Evolutionary conservation across 2,888 invertebrate species (phyloP), one percentile per base, ranked within the genome.

Genomic region (Lucinisca nassula): DNA sequence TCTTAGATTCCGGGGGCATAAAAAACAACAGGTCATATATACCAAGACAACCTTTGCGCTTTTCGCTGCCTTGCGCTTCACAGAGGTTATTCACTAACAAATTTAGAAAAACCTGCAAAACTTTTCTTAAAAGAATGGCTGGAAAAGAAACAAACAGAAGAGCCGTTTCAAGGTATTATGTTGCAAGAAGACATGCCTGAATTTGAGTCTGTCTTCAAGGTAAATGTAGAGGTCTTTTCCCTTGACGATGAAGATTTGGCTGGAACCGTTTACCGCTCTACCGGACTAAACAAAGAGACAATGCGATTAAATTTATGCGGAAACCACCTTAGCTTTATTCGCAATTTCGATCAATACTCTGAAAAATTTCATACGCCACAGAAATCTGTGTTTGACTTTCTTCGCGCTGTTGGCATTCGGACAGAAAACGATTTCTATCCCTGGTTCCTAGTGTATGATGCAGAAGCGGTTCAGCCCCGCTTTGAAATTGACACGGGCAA

Each of bases 201-300:
- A 12, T 35, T 75, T 49, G 84, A 84, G 38, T 32, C 35, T 35
- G 61, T 74, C 67, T 84, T 84, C 32, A 40, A 74, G 1, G 51
- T 84, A 1, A 84, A 84, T 32, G 58, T 81, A 1, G 38, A 81
- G 8, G 58, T 85, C 17, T 85, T 72, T 45, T 24, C 14, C n/a
- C 38, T 77, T 6, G 21, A 73, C 0, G 55, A 76, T 40, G 78
- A 85, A 58, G 72, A 55, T 17, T 32, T 45, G 21, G 78, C 67
- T 37, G 40, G 32, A 14, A 40, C 35, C n/a, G n/a, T n/a, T n/a
- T n/a, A n/a, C n/a, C n/a, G n/a, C n/a, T n/a, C n/a, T n/a, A n/a
- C n/a, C 0, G 55, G 38, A 24, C 32, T 24, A 14, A 77, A 38
- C 37, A 8, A 24, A 17, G 72, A 75, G 1, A 84, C 75, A 1